Evolutionary conservation across 2,797 vertebrate species (phyloP).

Genomic region (Artibeus jamaicensis): DNA sequence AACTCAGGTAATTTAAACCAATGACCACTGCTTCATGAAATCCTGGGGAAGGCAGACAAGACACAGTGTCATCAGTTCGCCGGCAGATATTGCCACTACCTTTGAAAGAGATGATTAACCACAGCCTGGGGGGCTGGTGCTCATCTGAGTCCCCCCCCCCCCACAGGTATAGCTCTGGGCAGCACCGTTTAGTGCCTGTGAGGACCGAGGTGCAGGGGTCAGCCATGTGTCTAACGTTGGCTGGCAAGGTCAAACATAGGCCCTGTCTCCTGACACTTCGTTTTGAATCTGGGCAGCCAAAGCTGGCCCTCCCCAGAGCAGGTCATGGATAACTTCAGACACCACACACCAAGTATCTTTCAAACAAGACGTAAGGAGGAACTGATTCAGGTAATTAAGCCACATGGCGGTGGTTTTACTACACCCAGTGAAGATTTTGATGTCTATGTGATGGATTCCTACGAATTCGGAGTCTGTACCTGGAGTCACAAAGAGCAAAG

Average conservation of each 20-base stretch:
- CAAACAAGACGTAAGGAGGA: not conserved
- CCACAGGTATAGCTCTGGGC: not conserved
- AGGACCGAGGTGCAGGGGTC: not conserved
- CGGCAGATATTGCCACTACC: not conserved
- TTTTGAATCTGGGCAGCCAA: not conserved
- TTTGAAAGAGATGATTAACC: conserved; percentile 33
- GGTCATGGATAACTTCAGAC: not conserved
- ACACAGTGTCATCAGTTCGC: conserved; percentile 23
- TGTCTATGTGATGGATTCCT: not conserved
- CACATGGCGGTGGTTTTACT: not conserved
- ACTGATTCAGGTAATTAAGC: not conserved
- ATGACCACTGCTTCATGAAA: not conserved
- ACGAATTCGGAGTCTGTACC: not conserved
- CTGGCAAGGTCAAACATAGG: conserved; percentile 11
- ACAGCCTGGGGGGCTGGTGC: not conserved
- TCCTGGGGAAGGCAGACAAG: not conserved
- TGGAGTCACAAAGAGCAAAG: not conserved
- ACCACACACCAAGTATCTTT: not conserved
- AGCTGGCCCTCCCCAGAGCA: not conserved
- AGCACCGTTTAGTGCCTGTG: not conserved
- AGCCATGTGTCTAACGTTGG: not conserved
- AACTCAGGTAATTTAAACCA: conserved; percentile 41
- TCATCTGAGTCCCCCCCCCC: not conserved
- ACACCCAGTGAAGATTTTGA: not conserved
- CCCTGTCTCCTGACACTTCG: not conserved